Conservation (phyloP, 2,888 invertebrate genomes). For the Cremastinae sp. region DNA sequence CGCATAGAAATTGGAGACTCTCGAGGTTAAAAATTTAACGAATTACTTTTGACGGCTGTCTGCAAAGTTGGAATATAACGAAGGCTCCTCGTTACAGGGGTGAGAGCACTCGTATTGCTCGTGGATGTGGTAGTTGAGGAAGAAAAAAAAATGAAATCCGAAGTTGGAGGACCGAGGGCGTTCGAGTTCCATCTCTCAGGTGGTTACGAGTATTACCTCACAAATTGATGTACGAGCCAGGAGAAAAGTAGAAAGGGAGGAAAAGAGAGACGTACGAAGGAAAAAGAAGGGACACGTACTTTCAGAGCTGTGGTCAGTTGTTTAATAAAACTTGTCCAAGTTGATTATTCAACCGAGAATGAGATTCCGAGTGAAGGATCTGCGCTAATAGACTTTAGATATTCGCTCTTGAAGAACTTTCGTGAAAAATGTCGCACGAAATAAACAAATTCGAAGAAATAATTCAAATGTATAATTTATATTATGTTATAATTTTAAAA, state of each 20-base stretch:
- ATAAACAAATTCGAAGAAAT: no score
- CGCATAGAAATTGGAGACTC: background rate
- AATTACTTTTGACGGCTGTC: no score
- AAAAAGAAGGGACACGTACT: conserved; percentile 18
- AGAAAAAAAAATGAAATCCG: conserved; percentile 41
- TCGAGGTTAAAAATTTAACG: background rate
- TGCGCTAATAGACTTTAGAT: conserved; percentile 12
- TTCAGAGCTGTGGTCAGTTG: conserved; percentile 65
- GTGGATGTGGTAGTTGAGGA: background rate
- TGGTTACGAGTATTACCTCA: conserved; percentile 47
- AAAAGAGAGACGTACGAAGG: conserved; percentile 23
- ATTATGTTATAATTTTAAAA: no score
- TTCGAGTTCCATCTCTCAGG: conserved; percentile 32
- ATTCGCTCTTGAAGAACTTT: background rate
- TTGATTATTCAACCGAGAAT: conserved; percentile 72
- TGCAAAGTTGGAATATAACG: conserved; percentile 2
- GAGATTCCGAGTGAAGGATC: conserved; percentile 66
- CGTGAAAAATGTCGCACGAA: no score
- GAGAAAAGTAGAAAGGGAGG: conserved; percentile 52
- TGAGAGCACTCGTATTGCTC: background rate
- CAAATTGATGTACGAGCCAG: conserved; percentile 68
- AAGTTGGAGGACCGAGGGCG: conserved; percentile 21
- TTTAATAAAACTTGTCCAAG: conserved; percentile 79
- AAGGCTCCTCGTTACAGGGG: no score
- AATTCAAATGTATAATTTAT: no score